Evolutionary conservation across 2,888 invertebrate species (phyloP).

Genomic region (Eristalis intricaria): DNA sequence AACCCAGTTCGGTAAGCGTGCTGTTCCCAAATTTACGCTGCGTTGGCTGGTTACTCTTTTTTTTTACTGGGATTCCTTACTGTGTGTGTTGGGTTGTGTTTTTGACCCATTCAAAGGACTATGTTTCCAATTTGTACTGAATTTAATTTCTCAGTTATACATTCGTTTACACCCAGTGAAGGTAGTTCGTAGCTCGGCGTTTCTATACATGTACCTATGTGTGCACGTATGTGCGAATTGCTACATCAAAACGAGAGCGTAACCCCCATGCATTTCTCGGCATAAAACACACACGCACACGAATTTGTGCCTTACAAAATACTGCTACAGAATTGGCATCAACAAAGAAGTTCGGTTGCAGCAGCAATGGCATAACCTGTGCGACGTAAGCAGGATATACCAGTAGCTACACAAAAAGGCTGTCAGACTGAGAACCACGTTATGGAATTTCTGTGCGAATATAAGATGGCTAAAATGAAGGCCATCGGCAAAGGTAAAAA

Average conservation of each 20-base stretch:
- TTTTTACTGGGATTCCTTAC: conserved; percentile 7
- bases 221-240: neutral
- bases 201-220: neutral
- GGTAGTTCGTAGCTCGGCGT: conserved; percentile 23
- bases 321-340: neutral
- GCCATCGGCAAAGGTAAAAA: neutral
- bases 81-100: conserved; percentile 6
- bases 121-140: conserved; percentile 66
- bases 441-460: neutral
- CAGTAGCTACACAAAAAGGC: conserved; percentile 17
- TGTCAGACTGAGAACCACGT: neutral
- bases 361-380: neutral
- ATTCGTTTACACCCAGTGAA: conserved; percentile 47
- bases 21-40: conserved; percentile 43
- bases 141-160: conserved; percentile 63
- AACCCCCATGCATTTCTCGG: neutral
- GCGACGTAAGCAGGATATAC: neutral
- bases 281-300: neutral
- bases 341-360: neutral
- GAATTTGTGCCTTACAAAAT: conserved; percentile 35
- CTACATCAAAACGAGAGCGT: conserved; percentile 1
- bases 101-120: conserved; percentile 57
- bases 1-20: conserved; percentile 17
- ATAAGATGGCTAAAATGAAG: neutral
- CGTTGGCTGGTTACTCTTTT: conserved; percentile 14